Percentiles rank a stretch among this genome's conserved stretches.
Evolutionary conservation across 2,113 vertebrate species (phyloP).

Genomic region (zebrafish (Danio rerio)): GRCz12tu NC_133189.1:58414501-58415000

Average conservation of each 20-base stretch:
- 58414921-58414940: too few relatives aligned
- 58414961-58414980: too few relatives aligned
- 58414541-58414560: slow-evolving; percentile 92
- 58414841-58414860: too few relatives aligned
- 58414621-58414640: slow-evolving; percentile 89
- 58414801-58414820: too few relatives aligned
- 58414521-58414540: slow-evolving; percentile 89
- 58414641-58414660: slow-evolving; percentile 91
- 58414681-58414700: slow-evolving; percentile 87
- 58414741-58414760: slow-evolving; percentile 91
- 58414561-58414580: slow-evolving; percentile 86
- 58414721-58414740: slow-evolving; percentile 86
- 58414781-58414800: background rate
- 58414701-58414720: slow-evolving; percentile 86
- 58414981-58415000: too few relatives aligned
- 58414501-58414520: slow-evolving; percentile 92
- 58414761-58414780: slow-evolving; percentile 76
- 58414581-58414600: slow-evolving; percentile 77
- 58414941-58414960: too few relatives aligned
- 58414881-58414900: too few relatives aligned
- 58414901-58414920: too few relatives aligned
- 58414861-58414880: too few relatives aligned
- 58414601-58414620: slow-evolving; percentile 75
- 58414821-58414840: too few relatives aligned
- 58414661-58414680: slow-evolving; percentile 89